These are phyloP conservation scores for Lasioglossum calceatum DNA, from an alignment of 2,888 invertebrate genomes.

Conservation along the genomic window DNA sequence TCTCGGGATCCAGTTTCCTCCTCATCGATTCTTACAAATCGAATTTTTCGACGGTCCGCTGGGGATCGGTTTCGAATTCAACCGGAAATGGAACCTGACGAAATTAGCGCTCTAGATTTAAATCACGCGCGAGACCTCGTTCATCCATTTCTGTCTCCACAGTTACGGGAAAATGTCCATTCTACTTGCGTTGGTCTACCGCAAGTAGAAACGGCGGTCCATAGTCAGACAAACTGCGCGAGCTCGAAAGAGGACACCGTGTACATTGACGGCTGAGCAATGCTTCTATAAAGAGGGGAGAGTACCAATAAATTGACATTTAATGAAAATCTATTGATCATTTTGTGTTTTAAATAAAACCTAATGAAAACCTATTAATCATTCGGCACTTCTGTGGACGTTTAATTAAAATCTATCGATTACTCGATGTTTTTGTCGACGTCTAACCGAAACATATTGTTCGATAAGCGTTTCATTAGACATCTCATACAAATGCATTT, in stretches of 20 bases:
- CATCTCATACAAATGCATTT: neutral
- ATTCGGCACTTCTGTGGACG: neutral
- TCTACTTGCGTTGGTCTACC: neutral
- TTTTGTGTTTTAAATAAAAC: neutral
- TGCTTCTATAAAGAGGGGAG: neutral
- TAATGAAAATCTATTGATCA: neutral
- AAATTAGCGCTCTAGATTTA: neutral
- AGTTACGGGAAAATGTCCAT: neutral
- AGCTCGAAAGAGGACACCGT: neutral
- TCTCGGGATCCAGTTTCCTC: slow-evolving; percentile 21
- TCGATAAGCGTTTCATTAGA: neutral
- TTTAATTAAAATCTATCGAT: neutral
- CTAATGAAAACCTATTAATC: neutral
- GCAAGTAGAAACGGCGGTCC: neutral
- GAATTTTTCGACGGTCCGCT: neutral
- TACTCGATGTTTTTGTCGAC: neutral
- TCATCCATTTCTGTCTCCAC: neutral
- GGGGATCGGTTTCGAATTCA: neutral
- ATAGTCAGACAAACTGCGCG: neutral
- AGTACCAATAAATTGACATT: neutral
- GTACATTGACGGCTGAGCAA: neutral
- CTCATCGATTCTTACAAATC: neutral
- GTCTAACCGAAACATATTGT: neutral
- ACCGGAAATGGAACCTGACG: neutral
- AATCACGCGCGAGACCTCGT: neutral